Percentiles rank a stretch among this genome's conserved stretches.
Conservation (phyloP, 2,888 invertebrate genomes). For the Apocheima hispidaria region DNA sequence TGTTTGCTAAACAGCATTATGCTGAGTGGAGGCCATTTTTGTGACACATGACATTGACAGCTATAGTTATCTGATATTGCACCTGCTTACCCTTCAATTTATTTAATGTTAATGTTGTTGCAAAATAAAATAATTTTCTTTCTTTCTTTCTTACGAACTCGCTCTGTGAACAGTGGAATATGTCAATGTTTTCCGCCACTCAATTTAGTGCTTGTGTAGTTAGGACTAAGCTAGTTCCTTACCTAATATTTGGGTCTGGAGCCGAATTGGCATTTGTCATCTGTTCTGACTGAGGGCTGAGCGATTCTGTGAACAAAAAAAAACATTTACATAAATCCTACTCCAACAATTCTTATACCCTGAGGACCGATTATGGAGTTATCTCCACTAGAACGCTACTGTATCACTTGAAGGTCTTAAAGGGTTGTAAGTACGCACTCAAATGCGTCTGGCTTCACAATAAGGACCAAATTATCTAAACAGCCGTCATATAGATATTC, state of each 20-base stretch:
- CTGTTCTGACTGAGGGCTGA: slow-evolving; percentile 81
- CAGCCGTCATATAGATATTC: slow-evolving; percentile 53
- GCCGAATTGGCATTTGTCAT: slow-evolving; percentile 74
- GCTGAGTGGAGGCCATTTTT: too few species aligned
- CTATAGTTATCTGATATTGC: too few species aligned
- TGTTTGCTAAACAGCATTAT: too few species aligned
- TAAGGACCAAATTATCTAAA: slow-evolving; percentile 67
- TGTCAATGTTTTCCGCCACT: too few species aligned
- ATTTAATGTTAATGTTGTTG: too few species aligned
- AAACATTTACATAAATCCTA: slow-evolving; percentile 10
- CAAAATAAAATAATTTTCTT: too few species aligned
- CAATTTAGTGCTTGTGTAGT: too few species aligned
- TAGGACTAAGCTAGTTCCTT: slow-evolving; percentile 36
- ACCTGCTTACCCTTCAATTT: too few species aligned
- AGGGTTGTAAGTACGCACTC: slow-evolving; percentile 75
- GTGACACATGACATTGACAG: too few species aligned
- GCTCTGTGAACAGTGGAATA: too few species aligned
- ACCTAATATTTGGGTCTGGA: slow-evolving; percentile 81
- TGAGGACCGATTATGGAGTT: slow-evolving; percentile 66
- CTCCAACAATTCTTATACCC: background rate
- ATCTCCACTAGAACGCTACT: slow-evolving; percentile 58
- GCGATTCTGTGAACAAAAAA: slow-evolving; percentile 74
- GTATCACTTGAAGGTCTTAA: slow-evolving; percentile 54
- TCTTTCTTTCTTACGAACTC: too few species aligned
- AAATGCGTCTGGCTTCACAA: slow-evolving; percentile 48